Percentiles rank a stretch among this genome's conserved stretches.
phyloP scores from a whole-genome alignment of 2,888 invertebrate species.

The Oxyscelio sp. region DNA sequence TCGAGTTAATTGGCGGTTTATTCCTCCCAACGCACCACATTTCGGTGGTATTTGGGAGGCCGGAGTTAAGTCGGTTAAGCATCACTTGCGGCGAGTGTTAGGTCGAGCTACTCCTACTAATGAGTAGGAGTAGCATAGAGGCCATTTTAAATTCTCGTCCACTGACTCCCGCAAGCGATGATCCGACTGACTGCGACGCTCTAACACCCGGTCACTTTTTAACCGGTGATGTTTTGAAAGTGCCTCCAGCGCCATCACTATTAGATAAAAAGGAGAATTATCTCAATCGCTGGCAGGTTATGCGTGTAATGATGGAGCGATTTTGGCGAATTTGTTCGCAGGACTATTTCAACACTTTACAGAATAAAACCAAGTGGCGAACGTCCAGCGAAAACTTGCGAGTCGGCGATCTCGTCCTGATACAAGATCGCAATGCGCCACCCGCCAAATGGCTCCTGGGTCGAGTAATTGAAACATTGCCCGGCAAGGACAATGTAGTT shows the following conservation, averaged over 20 bases:
- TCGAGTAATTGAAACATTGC: neutral
- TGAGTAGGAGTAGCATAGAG: too few relatives aligned
- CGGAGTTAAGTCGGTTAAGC: too few relatives aligned
- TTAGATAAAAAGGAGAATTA: neutral
- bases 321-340: slow-evolving; percentile 13
- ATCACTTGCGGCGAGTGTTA: too few relatives aligned
- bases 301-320: neutral
- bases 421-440: too few relatives aligned
- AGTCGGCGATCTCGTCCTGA: neutral
- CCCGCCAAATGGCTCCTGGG: too few relatives aligned
- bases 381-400: neutral
- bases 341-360: slow-evolving; percentile 11
- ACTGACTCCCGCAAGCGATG: neutral
- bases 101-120: too few relatives aligned
- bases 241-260: neutral
- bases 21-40: too few relatives aligned
- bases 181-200: neutral
- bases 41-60: too few relatives aligned
- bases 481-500: neutral
- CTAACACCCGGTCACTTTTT: neutral
- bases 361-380: neutral
- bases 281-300: neutral
- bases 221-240: neutral
- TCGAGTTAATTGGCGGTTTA: too few relatives aligned
- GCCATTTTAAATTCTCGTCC: neutral